phyloP scores from a whole-genome alignment of 2,888 invertebrate species.

The Cetonia aurata region DNA sequence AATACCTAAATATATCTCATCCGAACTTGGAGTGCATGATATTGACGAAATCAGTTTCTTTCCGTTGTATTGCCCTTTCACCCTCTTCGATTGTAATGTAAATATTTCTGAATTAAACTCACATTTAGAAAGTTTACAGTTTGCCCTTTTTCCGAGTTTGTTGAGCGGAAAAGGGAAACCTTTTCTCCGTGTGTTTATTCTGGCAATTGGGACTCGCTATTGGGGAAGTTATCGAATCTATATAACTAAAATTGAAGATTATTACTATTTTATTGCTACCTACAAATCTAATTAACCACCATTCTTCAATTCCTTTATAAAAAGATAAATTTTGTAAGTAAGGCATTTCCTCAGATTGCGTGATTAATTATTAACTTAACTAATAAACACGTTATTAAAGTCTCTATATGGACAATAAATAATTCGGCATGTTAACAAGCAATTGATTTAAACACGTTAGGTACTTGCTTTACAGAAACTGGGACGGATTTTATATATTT shows the following conservation, averaged over 20 bases:
- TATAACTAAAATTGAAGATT: slow-evolving; percentile 18
- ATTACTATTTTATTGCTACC: slow-evolving; percentile 7
- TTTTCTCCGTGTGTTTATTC: slow-evolving; percentile 30
- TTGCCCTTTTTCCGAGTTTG: slow-evolving; percentile 30
- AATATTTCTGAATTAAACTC: slow-evolving; percentile 44
- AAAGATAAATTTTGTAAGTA: too few relatives aligned
- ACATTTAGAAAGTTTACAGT: slow-evolving; percentile 42
- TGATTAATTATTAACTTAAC: too few relatives aligned
- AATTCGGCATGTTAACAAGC: too few relatives aligned
- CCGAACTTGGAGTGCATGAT: slow-evolving; percentile 25
- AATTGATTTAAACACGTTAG: too few relatives aligned
- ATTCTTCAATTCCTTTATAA: too few relatives aligned
- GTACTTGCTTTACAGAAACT: too few relatives aligned
- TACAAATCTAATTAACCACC: too few relatives aligned
- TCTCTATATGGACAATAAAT: too few relatives aligned
- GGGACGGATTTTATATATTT: too few relatives aligned
- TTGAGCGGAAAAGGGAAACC: neutral
- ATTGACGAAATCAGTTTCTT: slow-evolving; percentile 38
- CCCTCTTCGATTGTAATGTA: slow-evolving; percentile 43
- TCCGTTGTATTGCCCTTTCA: slow-evolving; percentile 33
- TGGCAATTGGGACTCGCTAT: neutral
- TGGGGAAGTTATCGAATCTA: slow-evolving; percentile 11
- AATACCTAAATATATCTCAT: slow-evolving; percentile 21
- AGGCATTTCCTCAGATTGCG: too few relatives aligned
- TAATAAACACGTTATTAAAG: too few relatives aligned